phyloP scores from a whole-genome alignment of 2,888 invertebrate genomes.

The Eremobia ochroleuca region DNA sequence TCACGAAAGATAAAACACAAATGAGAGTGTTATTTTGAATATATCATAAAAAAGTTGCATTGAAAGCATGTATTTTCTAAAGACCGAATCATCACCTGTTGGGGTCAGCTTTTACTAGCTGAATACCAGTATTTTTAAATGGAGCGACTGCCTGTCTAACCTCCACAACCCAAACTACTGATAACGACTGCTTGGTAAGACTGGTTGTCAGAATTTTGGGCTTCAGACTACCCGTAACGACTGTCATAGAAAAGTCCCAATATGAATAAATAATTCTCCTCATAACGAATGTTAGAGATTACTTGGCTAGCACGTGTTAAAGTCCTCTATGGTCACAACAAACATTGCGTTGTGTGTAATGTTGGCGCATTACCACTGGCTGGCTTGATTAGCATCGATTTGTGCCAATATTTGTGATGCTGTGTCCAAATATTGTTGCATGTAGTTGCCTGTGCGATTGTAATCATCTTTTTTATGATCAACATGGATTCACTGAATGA shows the following conservation, averaged over 20 bases:
- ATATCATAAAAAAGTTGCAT: neutral
- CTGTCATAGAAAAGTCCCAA: neutral
- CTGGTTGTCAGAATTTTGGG: too few species aligned
- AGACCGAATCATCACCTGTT: neutral
- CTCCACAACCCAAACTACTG: neutral
- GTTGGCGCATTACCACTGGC: slow-evolving; percentile 2
- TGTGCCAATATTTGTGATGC: neutral
- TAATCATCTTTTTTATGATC: neutral
- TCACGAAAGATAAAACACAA: neutral
- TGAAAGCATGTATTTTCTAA: neutral
- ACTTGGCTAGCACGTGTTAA: neutral
- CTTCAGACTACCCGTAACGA: neutral
- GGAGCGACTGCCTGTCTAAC: neutral
- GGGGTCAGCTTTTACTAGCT: neutral
- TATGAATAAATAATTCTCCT: too few species aligned
- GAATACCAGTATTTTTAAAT: neutral
- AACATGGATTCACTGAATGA: too few species aligned
- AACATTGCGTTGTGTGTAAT: neutral
- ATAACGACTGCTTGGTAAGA: neutral
- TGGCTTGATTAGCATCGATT: slow-evolving; percentile 11
- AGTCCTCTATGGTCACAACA: neutral
- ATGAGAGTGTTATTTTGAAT: neutral
- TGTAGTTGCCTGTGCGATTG: neutral
- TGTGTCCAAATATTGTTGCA: neutral
- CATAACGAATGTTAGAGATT: too few species aligned